Evolutionary conservation across 2,797 vertebrate genomes (phyloP), one percentile per base, ranked within the genome.

Genomic region (Pipistrellus nathusii): DNA sequence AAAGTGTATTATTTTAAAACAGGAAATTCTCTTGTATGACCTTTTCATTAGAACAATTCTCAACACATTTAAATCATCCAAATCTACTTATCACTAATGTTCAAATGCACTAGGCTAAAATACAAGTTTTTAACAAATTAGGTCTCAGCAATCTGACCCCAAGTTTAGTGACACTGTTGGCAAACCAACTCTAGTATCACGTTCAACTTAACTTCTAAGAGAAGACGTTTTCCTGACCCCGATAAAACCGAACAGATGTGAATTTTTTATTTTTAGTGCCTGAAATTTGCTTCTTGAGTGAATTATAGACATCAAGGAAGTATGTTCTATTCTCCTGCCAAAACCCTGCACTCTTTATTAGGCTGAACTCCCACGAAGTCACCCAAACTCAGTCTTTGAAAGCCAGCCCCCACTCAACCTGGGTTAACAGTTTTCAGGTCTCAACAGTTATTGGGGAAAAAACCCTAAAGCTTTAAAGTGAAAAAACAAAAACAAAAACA

Each of bases 221-320:
- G 82, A 82, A 95, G 91, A 94, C 94, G 95, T 90, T 94, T 92
- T 96, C 80, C 46, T 94, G 77, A 96, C 81, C 80, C 87, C 17
- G 82, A 88, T 93, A 96, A 96, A 96, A 95, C 55, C 27, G 27
- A 95, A 78, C 86, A 96, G 80, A 95, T 96, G 93, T 82, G 76
- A 85, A 95, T 75, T 93, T 94, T 95, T 96, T 97, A 94, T 93
- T 97, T 96, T 96, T 95, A 96, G 92, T 87, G 77, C 51, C 90
- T 96, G 38, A 96, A 96, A 94, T 92, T 87, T 89, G 77, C 8
- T 93, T 94, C 85, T 86, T 85, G 53, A 93, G 69, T 93, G 89
- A 96, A 94, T 93, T 96, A 94, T 25, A 95, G 73, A 66, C 91
- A 90, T 69, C 44, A 96, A 88, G 76, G 82, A 96, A 95, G 48